phyloP scores from a whole-genome alignment of 1,140 invertebrate genomes.

The Nasonia longicornis region DNA sequence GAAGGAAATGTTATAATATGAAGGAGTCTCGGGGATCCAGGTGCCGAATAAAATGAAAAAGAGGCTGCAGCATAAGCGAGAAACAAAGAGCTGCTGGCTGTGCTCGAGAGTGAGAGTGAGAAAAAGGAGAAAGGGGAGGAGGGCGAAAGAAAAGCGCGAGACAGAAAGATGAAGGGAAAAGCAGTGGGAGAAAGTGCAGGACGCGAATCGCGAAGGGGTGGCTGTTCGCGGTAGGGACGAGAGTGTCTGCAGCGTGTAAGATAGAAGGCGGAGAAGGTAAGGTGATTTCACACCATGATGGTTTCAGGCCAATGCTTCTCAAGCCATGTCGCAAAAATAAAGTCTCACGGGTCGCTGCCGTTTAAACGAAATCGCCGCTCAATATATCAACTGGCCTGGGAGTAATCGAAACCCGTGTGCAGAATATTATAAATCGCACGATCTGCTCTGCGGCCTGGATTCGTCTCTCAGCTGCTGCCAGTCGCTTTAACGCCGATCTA shows the following conservation, averaged over 20 bases:
- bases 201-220: not conserved
- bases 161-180: conserved; percentile 7
- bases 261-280: conserved; percentile 48
- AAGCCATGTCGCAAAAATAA: conserved; percentile 48
- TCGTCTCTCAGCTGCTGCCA: not conserved
- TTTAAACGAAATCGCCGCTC: conserved; percentile 43
- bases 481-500: not conserved
- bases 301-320: conserved; percentile 51
- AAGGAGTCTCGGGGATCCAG: conserved; percentile 11
- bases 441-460: conserved; percentile 1
- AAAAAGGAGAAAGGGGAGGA: not conserved
- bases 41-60: conserved; percentile 30
- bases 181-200: conserved; percentile 1
- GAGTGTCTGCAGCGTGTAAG: conserved; percentile 43
- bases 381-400: conserved; percentile 43
- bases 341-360: conserved; percentile 51
- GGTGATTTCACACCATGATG: conserved; percentile 55
- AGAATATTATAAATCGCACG: conserved; percentile 44
- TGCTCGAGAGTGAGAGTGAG: not conserved
- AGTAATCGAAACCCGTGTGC: conserved; percentile 40
- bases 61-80: not conserved
- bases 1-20: conserved; percentile 18
- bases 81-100: not conserved
- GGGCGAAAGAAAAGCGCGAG: not conserved
- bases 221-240: not conserved